These are phyloP conservation scores for Heliconius erato DNA, from an alignment of 2,888 invertebrate genomes.

Conservation along the genomic window DNA sequence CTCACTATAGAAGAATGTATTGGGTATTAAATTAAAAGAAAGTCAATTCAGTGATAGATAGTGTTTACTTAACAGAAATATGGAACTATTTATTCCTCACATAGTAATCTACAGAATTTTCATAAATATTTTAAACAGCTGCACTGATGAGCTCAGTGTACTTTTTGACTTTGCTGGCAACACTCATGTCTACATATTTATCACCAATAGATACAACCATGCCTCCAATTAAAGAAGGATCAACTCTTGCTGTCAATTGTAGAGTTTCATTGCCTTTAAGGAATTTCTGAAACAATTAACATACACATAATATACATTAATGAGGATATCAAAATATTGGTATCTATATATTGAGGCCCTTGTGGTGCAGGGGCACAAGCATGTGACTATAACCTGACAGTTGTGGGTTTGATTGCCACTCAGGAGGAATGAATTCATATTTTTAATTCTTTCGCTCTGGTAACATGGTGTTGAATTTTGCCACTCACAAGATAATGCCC, in stretches of 20 bases:
- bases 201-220: slow-evolving; percentile 98
- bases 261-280: slow-evolving; percentile 93
- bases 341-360: not conserved
- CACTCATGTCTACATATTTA: slow-evolving; percentile 98
- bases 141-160: slow-evolving; percentile 93
- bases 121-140: slow-evolving; percentile 86
- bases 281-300: slow-evolving; percentile 86
- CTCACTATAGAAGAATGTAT: not conserved
- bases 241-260: slow-evolving; percentile 92
- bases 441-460: too few species aligned
- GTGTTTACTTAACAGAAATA: slow-evolving; percentile 38
- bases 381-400: too few species aligned
- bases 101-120: slow-evolving; percentile 34
- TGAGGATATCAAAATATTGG: not conserved
- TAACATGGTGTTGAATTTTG: too few species aligned
- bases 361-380: too few species aligned
- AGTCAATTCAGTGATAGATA: not conserved
- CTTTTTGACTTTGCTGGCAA: slow-evolving; percentile 95
- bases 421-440: too few species aligned
- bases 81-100: slow-evolving; percentile 38
- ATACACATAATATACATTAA: slow-evolving; percentile 37
- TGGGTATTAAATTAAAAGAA: not conserved
- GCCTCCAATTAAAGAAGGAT: slow-evolving; percentile 96
- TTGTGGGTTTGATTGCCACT: too few species aligned
- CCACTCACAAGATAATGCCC: too few species aligned